Evolutionary conservation across 1,140 invertebrate species (phyloP).

Genomic region (Pteromalus puparum): DNA sequence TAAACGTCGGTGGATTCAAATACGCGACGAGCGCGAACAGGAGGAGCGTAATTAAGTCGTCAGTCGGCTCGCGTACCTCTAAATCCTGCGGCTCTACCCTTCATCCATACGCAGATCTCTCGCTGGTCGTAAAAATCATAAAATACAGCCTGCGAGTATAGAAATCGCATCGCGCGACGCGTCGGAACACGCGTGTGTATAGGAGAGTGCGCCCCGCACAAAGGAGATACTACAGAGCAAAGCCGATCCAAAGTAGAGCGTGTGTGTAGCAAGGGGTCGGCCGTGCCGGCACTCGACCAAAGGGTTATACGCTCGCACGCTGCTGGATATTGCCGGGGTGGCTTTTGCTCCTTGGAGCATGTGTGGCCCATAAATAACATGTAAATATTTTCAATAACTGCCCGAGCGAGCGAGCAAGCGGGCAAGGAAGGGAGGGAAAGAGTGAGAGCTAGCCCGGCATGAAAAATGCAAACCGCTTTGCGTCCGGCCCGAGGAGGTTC

Average conservation of each 20-base stretch:
- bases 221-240: neutral
- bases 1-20: too few species aligned
- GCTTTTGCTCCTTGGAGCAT: conserved; percentile 66
- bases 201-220: neutral
- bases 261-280: neutral
- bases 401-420: conserved; percentile 52
- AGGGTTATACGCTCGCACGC: conserved; percentile 8
- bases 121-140: too few species aligned
- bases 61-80: too few species aligned
- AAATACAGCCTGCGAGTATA: too few species aligned
- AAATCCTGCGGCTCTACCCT: too few species aligned
- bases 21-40: too few species aligned
- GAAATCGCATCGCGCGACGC: too few species aligned
- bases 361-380: conserved; percentile 72
- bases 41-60: neutral
- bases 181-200: too few species aligned
- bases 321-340: conserved; percentile 23
- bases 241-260: neutral
- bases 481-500: conserved; percentile 57
- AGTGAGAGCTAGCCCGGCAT: conserved; percentile 55
- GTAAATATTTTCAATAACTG: conserved; percentile 74
- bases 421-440: neutral
- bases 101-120: neutral
- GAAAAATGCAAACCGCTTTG: conserved; percentile 72
- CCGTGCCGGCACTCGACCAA: neutral